phyloP scores from a whole-genome alignment of 2,888 invertebrate genomes.

The Nomada ferruginata region DNA sequence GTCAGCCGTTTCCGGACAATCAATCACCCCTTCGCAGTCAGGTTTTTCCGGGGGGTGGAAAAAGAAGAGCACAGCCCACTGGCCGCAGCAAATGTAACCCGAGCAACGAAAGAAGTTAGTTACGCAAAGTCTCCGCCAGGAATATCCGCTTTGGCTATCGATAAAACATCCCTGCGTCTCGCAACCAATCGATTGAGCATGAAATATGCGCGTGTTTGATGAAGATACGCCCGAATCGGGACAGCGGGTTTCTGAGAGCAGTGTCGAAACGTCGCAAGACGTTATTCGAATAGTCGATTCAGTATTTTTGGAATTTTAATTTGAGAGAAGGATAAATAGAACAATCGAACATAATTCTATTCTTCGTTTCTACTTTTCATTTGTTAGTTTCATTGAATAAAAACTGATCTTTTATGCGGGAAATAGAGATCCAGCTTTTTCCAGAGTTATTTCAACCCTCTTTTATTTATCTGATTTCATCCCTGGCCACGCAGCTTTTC shows the following conservation, averaged over 20 bases:
- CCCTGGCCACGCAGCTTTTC: too few species aligned
- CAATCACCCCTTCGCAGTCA: constrained; percentile 60
- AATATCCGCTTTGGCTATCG: constrained; percentile 21
- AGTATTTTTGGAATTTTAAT: not conserved
- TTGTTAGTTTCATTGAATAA: too few species aligned
- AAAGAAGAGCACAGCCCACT: constrained; percentile 37
- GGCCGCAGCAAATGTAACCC: constrained; percentile 12
- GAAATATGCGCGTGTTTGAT: not conserved
- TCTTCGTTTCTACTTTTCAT: too few species aligned
- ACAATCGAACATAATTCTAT: too few species aligned
- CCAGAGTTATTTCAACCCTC: too few species aligned
- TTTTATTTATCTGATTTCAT: too few species aligned
- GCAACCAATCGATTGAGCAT: not conserved
- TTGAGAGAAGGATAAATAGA: too few species aligned
- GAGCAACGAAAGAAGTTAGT: not conserved
- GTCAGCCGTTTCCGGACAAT: constrained; percentile 69
- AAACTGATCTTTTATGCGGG: too few species aligned
- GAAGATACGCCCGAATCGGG: not conserved
- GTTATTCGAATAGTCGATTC: not conserved
- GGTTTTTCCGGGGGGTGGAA: not conserved
- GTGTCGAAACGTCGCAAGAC: too few species aligned
- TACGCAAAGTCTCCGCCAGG: constrained; percentile 16
- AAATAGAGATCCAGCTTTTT: too few species aligned
- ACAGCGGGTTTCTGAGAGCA: too few species aligned
- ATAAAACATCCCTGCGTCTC: constrained; percentile 10